Conservation (phyloP, 1,140 invertebrate genomes). For the Atopsyche davidsoni region DNA sequence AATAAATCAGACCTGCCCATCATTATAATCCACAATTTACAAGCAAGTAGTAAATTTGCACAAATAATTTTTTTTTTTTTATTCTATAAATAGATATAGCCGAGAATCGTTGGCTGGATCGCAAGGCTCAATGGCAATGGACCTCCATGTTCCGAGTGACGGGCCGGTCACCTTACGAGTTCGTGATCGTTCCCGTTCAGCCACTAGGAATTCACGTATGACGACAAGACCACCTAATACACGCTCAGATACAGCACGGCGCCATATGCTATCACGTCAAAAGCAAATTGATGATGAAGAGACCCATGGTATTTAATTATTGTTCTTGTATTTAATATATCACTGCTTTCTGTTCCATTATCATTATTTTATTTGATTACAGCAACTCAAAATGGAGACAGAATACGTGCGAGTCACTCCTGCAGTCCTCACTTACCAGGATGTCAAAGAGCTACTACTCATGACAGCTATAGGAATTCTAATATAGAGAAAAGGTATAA, state of each 20-base stretch:
- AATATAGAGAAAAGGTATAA: constrained; percentile 12
- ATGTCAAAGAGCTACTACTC: constrained; percentile 3
- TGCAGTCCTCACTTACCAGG: constrained; percentile 18
- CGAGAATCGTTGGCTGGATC: constrained; percentile 51
- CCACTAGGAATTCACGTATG: not conserved
- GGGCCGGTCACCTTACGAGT: constrained; percentile 63
- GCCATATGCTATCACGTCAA: constrained; percentile 69
- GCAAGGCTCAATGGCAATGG: constrained; percentile 66
- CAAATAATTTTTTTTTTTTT: too few species aligned
- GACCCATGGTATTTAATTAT: constrained; percentile 21
- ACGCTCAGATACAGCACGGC: constrained; percentile 59
- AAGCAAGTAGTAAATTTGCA: too few species aligned
- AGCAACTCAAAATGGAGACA: constrained; percentile 14
- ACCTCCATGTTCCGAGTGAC: constrained; percentile 59
- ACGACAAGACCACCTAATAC: constrained; percentile 31
- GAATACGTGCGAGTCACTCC: constrained; percentile 17
- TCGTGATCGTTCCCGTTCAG: constrained; percentile 46
- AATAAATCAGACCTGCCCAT: too few species aligned
- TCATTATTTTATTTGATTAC: constrained; percentile 12
- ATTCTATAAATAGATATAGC: constrained; percentile 47
- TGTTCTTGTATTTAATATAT: not conserved
- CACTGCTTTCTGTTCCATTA: not conserved
- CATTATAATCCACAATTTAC: too few species aligned
- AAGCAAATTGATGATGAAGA: constrained; percentile 64
- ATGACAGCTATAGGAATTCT: constrained; percentile 11